These are phyloP conservation scores for Caenorhabditis brenneri DNA, from an alignment of 1,140 invertebrate species.

Conservation along the genomic window DNA sequence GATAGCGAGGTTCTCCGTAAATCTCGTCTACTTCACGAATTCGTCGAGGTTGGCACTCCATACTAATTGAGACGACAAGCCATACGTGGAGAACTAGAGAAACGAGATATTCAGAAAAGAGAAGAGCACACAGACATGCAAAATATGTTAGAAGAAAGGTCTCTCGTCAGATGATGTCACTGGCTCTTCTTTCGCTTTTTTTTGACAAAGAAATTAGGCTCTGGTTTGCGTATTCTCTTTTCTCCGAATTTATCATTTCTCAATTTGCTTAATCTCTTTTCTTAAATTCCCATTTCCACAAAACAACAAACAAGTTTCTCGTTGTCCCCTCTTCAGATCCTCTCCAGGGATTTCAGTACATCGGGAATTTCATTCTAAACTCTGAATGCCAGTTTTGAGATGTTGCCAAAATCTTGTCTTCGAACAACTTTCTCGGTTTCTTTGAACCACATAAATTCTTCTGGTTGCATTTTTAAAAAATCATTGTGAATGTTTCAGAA, in stretches of 20 bases:
- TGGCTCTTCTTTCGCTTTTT: not conserved
- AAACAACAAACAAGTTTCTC: too few species aligned
- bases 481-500: too few species aligned
- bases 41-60: conserved; percentile 3
- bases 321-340: not conserved
- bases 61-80: not conserved
- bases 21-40: conserved; percentile 34
- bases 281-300: too few species aligned
- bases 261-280: not conserved
- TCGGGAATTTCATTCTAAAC: not conserved
- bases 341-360: not conserved
- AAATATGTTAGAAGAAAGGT: not conserved
- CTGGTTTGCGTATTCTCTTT: not conserved
- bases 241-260: not conserved
- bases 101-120: not conserved
- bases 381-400: not conserved
- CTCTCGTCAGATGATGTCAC: conserved; percentile 34
- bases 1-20: conserved; percentile 41
- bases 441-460: too few species aligned
- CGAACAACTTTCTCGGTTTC: not conserved
- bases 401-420: not conserved
- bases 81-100: not conserved
- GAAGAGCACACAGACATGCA: not conserved
- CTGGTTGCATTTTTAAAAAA: too few species aligned
- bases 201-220: not conserved